Evolutionary conservation across 1,140 invertebrate genomes (phyloP).

Genomic region (Anoplolepis gracilipes): DNA sequence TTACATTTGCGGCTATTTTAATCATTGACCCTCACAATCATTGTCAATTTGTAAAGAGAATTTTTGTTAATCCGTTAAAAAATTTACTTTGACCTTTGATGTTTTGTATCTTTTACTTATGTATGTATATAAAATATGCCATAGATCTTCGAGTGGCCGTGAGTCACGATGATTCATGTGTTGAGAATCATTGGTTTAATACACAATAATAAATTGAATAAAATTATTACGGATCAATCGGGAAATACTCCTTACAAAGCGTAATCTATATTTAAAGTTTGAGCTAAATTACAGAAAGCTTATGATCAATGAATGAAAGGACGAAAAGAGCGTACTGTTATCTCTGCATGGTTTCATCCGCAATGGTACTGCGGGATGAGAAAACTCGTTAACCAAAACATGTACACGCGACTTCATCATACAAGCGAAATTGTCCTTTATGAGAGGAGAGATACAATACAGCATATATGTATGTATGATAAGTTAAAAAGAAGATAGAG

Average conservation of each 20-base stretch:
- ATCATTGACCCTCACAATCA: background rate
- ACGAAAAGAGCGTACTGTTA: background rate
- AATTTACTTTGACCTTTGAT: background rate
- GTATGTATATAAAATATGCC: background rate
- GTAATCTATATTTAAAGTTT: conserved; percentile 9
- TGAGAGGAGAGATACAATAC: conserved; percentile 22
- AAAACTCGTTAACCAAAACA: conserved; percentile 19
- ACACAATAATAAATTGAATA: conserved; percentile 13
- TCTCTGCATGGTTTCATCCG: background rate
- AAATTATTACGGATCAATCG: conserved; percentile 24
- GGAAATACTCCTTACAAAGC: conserved; percentile 8
- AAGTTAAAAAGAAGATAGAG: conserved; percentile 58
- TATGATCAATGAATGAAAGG: conserved; percentile 43
- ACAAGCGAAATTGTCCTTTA: conserved; percentile 39
- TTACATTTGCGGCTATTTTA: background rate
- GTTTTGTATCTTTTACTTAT: background rate
- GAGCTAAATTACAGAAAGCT: conserved; percentile 54
- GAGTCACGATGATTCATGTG: background rate
- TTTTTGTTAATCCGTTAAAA: background rate
- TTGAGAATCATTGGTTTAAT: conserved; percentile 42
- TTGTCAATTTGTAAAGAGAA: background rate
- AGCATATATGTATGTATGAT: conserved; percentile 33
- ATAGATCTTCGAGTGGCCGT: background rate
- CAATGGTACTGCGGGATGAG: conserved; percentile 7
- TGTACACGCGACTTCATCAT: conserved; percentile 38